Percentiles rank a stretch among this genome's conserved stretches.
Conservation (phyloP, 2,113 vertebrate genomes). For the Sinocyclocheilus maitianheensis region DNA sequence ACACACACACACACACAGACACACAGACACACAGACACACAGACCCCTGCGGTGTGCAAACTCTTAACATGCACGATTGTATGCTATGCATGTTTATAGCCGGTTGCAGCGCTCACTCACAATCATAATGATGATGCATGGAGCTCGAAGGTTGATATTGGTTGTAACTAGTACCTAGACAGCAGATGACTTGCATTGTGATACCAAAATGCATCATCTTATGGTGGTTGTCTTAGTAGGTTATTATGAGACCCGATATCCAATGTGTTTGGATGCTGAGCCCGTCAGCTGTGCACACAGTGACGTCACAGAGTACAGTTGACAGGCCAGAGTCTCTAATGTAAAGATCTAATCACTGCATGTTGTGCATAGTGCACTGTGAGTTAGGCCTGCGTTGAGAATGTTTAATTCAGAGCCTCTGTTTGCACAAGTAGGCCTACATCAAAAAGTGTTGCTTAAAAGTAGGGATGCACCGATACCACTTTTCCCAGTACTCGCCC, state of each 20-base stretch:
- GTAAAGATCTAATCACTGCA: not conserved
- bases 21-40: not conserved
- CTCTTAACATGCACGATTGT: not conserved
- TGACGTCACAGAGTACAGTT: conserved; percentile 69
- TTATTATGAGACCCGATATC: conserved; percentile 23
- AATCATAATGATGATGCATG: not conserved
- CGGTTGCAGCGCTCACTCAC: not conserved
- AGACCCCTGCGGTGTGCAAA: not conserved
- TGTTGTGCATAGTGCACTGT: not conserved
- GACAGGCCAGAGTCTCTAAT: conserved; percentile 9
- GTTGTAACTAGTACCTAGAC: not conserved
- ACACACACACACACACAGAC: not conserved
- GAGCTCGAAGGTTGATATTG: not conserved
- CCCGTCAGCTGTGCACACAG: conserved; percentile 72
- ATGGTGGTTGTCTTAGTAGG: not conserved
- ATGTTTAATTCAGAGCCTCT: not conserved
- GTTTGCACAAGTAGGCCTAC: not conserved
- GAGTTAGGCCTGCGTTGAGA: not conserved
- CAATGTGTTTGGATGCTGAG: conserved; percentile 66
- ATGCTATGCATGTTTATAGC: not conserved
- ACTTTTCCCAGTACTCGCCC: no score
- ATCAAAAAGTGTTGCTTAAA: not conserved
- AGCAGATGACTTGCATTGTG: not conserved
- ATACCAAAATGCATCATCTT: not conserved
- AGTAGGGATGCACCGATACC: no score